Evolutionary conservation across 2,888 invertebrate species (phyloP).

Genomic region (Thymelicus lineola): DNA sequence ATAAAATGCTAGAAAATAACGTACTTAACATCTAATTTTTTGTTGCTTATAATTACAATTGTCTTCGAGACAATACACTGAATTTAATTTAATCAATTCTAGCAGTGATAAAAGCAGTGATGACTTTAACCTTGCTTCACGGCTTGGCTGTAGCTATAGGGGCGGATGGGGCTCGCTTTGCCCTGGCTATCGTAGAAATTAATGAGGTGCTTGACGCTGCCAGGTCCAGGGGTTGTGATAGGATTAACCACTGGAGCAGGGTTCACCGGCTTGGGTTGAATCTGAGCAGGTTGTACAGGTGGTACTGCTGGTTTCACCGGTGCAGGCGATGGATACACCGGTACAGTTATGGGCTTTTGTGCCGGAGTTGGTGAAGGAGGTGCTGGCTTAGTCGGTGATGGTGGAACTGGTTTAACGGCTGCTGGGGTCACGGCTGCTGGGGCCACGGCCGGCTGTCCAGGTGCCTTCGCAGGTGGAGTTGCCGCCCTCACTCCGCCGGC

Average conservation of each 20-base stretch:
- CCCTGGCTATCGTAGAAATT: conserved; percentile 76
- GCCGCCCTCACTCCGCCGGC: conserved; percentile 55
- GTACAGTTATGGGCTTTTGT: conserved; percentile 41
- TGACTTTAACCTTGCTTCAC: conserved; percentile 75
- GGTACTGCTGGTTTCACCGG: conserved; percentile 41
- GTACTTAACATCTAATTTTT: too few species aligned
- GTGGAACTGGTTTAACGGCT: conserved; percentile 33
- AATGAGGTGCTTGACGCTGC: conserved; percentile 70
- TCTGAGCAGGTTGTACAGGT: conserved; percentile 50
- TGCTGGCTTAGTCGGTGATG: conserved; percentile 40
- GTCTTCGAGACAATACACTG: too few species aligned
- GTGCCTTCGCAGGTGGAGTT: conserved; percentile 38
- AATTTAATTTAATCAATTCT: too few species aligned
- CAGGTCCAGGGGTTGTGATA: conserved; percentile 72
- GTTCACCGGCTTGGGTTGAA: conserved; percentile 65
- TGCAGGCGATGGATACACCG: conserved; percentile 39
- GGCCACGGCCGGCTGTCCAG: conserved; percentile 7
- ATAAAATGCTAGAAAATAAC: too few species aligned
- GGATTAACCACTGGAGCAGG: conserved; percentile 59
- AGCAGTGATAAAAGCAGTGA: too few species aligned
- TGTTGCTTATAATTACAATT: too few species aligned
- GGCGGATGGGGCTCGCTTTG: conserved; percentile 71
- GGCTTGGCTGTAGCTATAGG: conserved; percentile 76
- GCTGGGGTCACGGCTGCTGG: conserved; percentile 45
- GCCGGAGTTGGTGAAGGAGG: conserved; percentile 45